These are phyloP conservation scores for Schizopygopsis malacanthus DNA, from an alignment of 2,797 vertebrate species.

Conservation along the genomic window DNA sequence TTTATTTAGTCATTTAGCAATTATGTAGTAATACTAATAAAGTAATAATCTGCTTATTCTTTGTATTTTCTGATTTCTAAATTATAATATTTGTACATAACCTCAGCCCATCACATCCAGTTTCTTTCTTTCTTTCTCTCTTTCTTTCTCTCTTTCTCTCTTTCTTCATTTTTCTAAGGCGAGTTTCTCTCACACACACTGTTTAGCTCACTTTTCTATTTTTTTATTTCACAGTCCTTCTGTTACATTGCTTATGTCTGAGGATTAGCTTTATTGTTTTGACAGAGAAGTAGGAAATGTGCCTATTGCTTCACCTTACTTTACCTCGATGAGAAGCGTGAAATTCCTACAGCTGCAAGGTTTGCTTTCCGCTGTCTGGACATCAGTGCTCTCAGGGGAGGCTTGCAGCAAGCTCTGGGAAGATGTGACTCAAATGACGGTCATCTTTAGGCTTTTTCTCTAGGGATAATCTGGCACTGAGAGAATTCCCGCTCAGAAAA, in stretches of 20 bases:
- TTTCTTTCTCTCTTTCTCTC: too few relatives aligned
- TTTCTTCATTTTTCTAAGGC: too few relatives aligned
- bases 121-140: too few relatives aligned
- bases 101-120: too few relatives aligned
- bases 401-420: background rate
- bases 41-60: too few relatives aligned
- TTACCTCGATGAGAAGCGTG: background rate
- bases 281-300: background rate
- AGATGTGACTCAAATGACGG: background rate
- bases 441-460: background rate
- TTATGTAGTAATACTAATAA: too few relatives aligned
- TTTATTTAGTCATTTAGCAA: too few relatives aligned
- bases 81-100: too few relatives aligned
- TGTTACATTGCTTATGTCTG: background rate
- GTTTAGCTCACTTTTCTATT: background rate
- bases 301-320: background rate
- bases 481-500: conserved; percentile 37
- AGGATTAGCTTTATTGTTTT: background rate
- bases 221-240: background rate
- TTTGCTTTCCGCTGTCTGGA: background rate
- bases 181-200: background rate
- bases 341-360: background rate
- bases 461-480: conserved; percentile 9
- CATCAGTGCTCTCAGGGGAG: background rate
- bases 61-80: too few relatives aligned